phyloP scores from a whole-genome alignment of 2,113 vertebrate species.

The Odontophorus gujanensis region DNA sequence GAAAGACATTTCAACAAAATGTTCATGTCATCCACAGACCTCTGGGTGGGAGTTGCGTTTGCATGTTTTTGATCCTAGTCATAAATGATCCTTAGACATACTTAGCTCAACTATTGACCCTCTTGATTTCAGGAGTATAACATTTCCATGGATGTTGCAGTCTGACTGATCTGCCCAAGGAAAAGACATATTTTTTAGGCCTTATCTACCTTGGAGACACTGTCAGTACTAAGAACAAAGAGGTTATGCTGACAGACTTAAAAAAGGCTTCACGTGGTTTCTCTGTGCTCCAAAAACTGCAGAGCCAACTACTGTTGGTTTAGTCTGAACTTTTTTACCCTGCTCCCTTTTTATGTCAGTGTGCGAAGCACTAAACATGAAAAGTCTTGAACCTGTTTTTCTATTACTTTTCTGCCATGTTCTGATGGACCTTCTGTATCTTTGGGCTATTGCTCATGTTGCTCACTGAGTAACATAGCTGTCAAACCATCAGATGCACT shows the following conservation, averaged over 20 bases:
- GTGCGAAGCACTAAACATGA: not conserved
- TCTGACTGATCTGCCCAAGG: not conserved
- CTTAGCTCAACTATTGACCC: slow-evolving; percentile 44
- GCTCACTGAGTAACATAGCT: not conserved
- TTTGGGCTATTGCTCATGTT: slow-evolving; percentile 18
- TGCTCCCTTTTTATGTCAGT: not conserved
- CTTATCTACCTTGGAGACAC: not conserved
- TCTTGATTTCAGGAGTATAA: not conserved
- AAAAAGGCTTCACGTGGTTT: not conserved
- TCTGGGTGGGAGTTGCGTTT: not conserved
- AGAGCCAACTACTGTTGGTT: not conserved
- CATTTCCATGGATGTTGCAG: slow-evolving; percentile 5
- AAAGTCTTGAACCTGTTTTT: not conserved
- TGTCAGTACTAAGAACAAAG: not conserved
- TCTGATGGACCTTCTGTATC: not conserved
- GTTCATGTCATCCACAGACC: slow-evolving; percentile 14
- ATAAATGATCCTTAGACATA: not conserved
- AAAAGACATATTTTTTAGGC: not conserved
- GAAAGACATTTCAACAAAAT: slow-evolving; percentile 12
- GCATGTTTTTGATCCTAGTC: not conserved
- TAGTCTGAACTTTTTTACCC: not conserved
- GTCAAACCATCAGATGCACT: not conserved
- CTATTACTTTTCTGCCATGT: not conserved
- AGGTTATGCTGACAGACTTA: not conserved
- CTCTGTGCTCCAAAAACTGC: not conserved